A percentile compares a stretch with the other conserved stretches of the same genome.
Evolutionary conservation across 2,888 invertebrate species (phyloP).

Genomic region (Macrophya alboannulata): DNA sequence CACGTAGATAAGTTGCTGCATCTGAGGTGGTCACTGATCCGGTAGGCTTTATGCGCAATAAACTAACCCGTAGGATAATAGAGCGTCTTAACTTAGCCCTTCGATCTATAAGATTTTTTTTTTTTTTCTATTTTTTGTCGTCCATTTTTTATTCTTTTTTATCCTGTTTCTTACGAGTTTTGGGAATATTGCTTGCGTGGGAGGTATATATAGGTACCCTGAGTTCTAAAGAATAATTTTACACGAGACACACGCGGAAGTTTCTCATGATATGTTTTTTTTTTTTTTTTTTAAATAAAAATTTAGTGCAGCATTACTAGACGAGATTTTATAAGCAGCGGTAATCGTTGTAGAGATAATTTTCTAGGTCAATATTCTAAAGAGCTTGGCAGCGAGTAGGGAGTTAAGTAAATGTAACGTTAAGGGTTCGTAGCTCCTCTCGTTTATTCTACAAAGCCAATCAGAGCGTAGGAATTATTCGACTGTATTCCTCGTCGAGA

Average conservation of each 20-base stretch:
- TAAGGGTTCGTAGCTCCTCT: conserved; percentile 9
- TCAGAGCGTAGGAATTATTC: conserved; percentile 50
- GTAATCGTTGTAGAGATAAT: neutral
- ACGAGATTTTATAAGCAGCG: conserved; percentile 5
- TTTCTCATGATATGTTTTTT: neutral
- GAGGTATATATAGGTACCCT: too few species aligned
- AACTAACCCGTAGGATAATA: conserved; percentile 46
- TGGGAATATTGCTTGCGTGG: neutral
- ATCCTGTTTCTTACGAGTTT: neutral
- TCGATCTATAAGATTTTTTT: neutral
- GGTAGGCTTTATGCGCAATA: conserved; percentile 42
- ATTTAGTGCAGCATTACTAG: neutral
- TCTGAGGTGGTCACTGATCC: conserved; percentile 51
- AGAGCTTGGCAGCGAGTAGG: conserved; percentile 23
- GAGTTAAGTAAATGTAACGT: conserved; percentile 23
- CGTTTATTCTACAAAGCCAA: conserved; percentile 42
- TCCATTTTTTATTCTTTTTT: neutral
- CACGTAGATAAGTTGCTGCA: conserved; percentile 44
- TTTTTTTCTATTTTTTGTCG: neutral
- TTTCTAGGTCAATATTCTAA: conserved; percentile 32
- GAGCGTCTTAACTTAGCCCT: conserved; percentile 10
- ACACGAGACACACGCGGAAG: neutral
- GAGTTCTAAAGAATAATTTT: neutral
- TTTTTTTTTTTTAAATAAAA: neutral
- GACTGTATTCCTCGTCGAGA: conserved; percentile 37